Evolutionary conservation across 1,140 invertebrate species (phyloP).

Genomic region (Sinonovacula constricta): DNA sequence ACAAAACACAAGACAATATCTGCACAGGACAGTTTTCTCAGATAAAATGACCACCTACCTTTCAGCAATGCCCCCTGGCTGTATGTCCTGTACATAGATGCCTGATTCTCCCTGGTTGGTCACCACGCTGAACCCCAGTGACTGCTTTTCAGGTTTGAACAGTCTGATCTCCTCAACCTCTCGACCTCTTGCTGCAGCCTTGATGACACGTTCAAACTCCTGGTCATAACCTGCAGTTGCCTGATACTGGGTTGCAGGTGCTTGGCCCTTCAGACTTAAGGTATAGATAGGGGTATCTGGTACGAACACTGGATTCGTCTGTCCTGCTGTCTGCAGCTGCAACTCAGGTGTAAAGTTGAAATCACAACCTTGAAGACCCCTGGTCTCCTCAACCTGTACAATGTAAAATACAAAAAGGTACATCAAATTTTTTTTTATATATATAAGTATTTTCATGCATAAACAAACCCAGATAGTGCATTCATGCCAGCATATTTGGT

Average conservation of each 20-base stretch:
- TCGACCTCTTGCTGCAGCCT: slow-evolving; percentile 83
- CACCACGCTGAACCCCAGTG: slow-evolving; percentile 89
- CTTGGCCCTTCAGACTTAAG: not conserved
- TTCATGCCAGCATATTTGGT: too few relatives aligned
- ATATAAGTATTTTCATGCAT: too few relatives aligned
- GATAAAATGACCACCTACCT: slow-evolving; percentile 80
- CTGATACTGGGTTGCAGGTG: slow-evolving; percentile 17
- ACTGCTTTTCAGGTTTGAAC: slow-evolving; percentile 86
- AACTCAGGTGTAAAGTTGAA: slow-evolving; percentile 35
- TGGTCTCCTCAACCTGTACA: slow-evolving; percentile 34
- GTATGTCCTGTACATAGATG: slow-evolving; percentile 89
- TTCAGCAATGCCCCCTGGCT: slow-evolving; percentile 85
- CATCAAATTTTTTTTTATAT: not conserved
- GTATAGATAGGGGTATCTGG: not conserved
- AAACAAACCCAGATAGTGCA: too few relatives aligned
- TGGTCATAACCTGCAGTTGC: slow-evolving; percentile 69
- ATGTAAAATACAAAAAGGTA: not conserved
- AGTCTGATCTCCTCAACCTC: slow-evolving; percentile 82
- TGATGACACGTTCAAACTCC: slow-evolving; percentile 82
- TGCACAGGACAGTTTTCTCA: not conserved
- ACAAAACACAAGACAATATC: not conserved
- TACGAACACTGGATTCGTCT: slow-evolving; percentile 30
- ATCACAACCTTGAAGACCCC: slow-evolving; percentile 22
- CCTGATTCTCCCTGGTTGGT: slow-evolving; percentile 85
- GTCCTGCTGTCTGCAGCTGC: slow-evolving; percentile 20